Evolutionary conservation across 2,888 invertebrate genomes (phyloP), one percentile per base, ranked within the genome.

Genomic region (Limnephilus rhombicus): DNA sequence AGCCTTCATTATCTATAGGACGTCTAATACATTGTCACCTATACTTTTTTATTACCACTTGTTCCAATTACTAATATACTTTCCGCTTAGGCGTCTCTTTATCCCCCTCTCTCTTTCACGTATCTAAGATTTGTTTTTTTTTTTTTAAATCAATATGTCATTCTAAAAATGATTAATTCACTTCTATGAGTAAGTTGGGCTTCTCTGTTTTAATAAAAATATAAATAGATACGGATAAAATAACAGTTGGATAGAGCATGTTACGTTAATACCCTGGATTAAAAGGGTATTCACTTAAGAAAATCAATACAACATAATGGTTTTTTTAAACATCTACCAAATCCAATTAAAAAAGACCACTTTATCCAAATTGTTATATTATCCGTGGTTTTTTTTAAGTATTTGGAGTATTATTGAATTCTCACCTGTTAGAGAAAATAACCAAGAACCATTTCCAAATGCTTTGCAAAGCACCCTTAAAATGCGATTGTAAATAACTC

Each of bases 401-500:
- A 53, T 53, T 31, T 53, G 18, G 18, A 68, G n/a, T 24, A 9
- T 68, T 1, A 68, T 68, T 68, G 18, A 24, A 68, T 68, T 68
- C 68, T 68, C 68, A 68, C 1, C 68, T 68, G 68, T 68, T 68
- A 68, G 68, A 68, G 68, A 68, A 24, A 68, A 68, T 2, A 24
- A 68, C 24, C 9, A 68, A 68, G 2, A 24, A 68, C 24, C 68
- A 68, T 68, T 68, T 68, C 68, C 9, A 68, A 68, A 68, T 7
- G 68, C 68, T 68, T 68, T 68, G 68, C n/a, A 68, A 68, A 82
- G 31, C 82, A 86, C 85, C 37, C 85, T 15, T 68, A 24, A 41
- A 41, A 49, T 87, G 49, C 53, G 34, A 49, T n/a, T 87, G 82
- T 81, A 87, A 31, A 90, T 92, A 90, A 86, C 80, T 85, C 81